Conservation (phyloP, 2,113 vertebrate genomes). For the Hassar affinis region DNA sequence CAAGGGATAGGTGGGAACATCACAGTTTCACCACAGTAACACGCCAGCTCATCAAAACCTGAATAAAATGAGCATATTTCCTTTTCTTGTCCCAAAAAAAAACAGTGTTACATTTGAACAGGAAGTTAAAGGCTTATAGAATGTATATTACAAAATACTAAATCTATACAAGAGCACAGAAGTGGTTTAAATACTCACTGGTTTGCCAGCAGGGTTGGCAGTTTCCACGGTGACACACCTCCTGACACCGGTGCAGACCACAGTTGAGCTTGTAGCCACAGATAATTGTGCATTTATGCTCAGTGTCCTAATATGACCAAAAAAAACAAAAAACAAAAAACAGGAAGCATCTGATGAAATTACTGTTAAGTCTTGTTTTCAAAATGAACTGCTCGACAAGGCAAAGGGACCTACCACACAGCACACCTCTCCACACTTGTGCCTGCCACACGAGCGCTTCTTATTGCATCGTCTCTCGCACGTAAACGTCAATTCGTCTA, state of each 20-base stretch:
- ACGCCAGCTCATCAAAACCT: slow-evolving; percentile 97
- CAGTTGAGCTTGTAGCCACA: slow-evolving; percentile 96
- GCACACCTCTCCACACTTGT: slow-evolving; percentile 94
- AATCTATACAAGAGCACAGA: background rate
- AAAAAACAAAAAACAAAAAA: background rate
- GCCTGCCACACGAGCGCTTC: slow-evolving; percentile 91
- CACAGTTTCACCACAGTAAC: slow-evolving; percentile 89
- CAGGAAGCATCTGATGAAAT: background rate
- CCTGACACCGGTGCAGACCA: slow-evolving; percentile 93
- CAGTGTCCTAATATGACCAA: slow-evolving; percentile 71
- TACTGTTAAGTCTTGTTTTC: background rate
- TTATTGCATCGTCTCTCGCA: slow-evolving; percentile 93
- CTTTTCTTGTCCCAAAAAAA: background rate
- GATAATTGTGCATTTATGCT: slow-evolving; percentile 90
- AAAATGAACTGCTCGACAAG: background rate
- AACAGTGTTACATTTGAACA: background rate
- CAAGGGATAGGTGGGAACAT: slow-evolving; percentile 93
- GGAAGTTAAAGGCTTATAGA: background rate
- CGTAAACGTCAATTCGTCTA: slow-evolving; percentile 84
- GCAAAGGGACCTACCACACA: slow-evolving; percentile 86
- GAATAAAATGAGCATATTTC: background rate
- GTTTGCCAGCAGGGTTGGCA: slow-evolving; percentile 98
- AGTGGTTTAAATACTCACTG: slow-evolving; percentile 74
- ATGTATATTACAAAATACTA: background rate
- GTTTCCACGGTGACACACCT: slow-evolving; percentile 93